These are phyloP conservation scores for Seriola dumerili DNA, from an alignment of 2,113 vertebrate species.

Conservation along the genomic window DNA sequence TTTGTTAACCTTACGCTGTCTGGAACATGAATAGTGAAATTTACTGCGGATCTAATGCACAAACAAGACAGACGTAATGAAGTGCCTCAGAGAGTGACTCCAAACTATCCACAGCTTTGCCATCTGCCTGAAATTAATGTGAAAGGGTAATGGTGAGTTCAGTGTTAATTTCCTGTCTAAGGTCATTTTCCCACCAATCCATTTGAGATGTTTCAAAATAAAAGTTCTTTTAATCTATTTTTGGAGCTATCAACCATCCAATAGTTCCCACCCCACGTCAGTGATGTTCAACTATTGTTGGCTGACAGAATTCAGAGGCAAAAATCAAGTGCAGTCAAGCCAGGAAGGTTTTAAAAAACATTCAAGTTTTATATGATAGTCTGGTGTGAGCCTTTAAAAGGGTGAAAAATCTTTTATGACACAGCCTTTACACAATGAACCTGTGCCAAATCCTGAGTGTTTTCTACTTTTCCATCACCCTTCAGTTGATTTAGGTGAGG, in stretches of 20 bases:
- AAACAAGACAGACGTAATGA: constrained; percentile 32
- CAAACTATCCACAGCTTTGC: constrained; percentile 53
- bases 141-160: constrained; percentile 71
- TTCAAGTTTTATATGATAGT: not conserved
- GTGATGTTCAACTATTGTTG: not conserved
- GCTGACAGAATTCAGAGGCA: not conserved
- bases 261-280: constrained; percentile 36
- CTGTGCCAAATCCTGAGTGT: not conserved
- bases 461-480: not conserved
- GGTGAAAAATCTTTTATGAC: not conserved
- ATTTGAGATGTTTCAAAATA: constrained; percentile 49
- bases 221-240: constrained; percentile 47
- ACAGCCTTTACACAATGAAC: too few relatives aligned
- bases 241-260: constrained; percentile 3
- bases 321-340: not conserved
- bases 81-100: constrained; percentile 31
- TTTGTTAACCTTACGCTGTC: constrained; percentile 5
- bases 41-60: constrained; percentile 8
- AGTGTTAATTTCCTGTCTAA: constrained; percentile 70
- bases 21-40: constrained; percentile 6
- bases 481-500: not conserved
- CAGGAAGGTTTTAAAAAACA: not conserved
- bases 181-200: constrained; percentile 64
- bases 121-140: constrained; percentile 57
- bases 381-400: not conserved